Conservation (phyloP, 2,888 invertebrate genomes). For the Margaritifera margaritifera region DNA sequence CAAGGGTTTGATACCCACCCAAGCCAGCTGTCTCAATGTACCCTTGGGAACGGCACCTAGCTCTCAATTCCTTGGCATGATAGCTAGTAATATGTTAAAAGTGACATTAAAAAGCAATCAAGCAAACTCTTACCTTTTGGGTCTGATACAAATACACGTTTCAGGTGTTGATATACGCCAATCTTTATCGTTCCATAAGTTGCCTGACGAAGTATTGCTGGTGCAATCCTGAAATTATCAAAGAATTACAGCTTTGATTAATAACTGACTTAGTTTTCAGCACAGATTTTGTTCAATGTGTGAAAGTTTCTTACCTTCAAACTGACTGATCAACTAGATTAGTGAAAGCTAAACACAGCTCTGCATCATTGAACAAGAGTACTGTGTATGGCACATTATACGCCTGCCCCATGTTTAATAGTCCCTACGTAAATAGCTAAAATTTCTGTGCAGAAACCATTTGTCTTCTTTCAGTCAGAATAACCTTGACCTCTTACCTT, state of each 20-base stretch:
- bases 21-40: neutral
- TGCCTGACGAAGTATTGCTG: conserved; percentile 92
- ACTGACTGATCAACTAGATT: no score
- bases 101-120: neutral
- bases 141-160: conserved; percentile 78
- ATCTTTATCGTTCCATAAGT: conserved; percentile 98
- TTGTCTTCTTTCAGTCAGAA: no score
- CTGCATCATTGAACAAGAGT: no score
- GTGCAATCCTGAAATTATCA: conserved; percentile 83
- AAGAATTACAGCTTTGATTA: neutral
- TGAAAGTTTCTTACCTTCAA: no score
- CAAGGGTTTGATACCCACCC: neutral
- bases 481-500: no score
- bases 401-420: no score
- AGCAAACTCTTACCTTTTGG: conserved; percentile 73
- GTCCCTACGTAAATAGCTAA: no score
- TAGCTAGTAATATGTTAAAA: neutral
- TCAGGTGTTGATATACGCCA: conserved; percentile 93
- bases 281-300: no score
- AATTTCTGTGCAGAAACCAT: no score
- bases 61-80: neutral
- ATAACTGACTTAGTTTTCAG: neutral
- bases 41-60: neutral
- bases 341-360: no score
- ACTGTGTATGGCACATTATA: no score